Evolutionary conservation across 2,797 vertebrate species (phyloP), one percentile per base, ranked within the genome.

Genomic region (Arctocebus calabarensis): DNA sequence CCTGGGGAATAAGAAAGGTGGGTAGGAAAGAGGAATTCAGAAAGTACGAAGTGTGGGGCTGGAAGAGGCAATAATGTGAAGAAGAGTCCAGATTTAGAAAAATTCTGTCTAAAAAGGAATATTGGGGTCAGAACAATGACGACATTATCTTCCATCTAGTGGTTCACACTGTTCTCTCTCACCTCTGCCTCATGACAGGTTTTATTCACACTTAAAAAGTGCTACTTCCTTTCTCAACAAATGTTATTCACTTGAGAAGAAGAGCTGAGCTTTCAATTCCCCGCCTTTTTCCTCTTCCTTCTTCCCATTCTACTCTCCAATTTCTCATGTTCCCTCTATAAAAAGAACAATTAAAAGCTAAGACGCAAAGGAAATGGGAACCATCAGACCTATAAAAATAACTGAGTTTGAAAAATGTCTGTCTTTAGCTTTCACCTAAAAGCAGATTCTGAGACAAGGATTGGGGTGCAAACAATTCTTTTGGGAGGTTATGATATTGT

Each of bases 111-210:
- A 29, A 96, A 74, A 96, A 74, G 84, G 48, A 70, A 48, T 43
- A 86, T 78, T 64, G 62, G 88, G 92, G 88, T 90, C 93, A 94
- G 91, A 71, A 57, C 75, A 90, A 34, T 22, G 90, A 87, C 0
- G 17, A 20, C 74, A 62, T 32, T 57, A 3, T 59, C 93, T 86
- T 86, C 62, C 52, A 62, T 20, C 84, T 25, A 23, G 66, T 7
- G 61, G 25, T 48, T 97, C 83, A 81, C 82, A 4, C 83, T 71
- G 29, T 74, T 73, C 66, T 59, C 70, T 78, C 88, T 92, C 96
- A 89, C 96, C 71, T 95, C 61, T 92, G 66, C 45, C 95, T 91
- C 85, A 78, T 90, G 96, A 97, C 71, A 61, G 71, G 37, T 71
- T 94, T 79, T 68, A 48, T 91, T 97, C 96, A 71, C 96, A 94